These are phyloP conservation scores for Coregonus suidteri DNA, from an alignment of 2,797 vertebrate species.

Conservation along the genomic window DNA sequence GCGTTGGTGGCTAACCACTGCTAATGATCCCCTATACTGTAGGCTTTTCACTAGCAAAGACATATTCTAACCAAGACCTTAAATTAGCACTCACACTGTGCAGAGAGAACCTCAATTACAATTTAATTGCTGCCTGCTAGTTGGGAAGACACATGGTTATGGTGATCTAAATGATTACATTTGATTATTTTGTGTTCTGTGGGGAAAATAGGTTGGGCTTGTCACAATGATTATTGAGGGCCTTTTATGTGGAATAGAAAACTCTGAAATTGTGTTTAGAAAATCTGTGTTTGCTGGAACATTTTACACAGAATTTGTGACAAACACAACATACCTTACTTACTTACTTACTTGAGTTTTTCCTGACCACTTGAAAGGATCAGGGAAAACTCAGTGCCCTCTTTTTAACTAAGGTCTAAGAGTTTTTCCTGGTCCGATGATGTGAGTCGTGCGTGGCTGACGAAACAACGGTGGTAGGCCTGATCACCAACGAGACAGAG, in stretches of 20 bases:
- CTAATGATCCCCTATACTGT: conserved; percentile 53
- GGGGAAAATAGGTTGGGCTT: neutral
- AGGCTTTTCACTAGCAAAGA: conserved; percentile 41
- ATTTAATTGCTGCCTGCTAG: neutral
- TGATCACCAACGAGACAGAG: neutral
- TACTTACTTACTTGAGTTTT: too few species aligned
- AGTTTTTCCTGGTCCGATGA: too few species aligned
- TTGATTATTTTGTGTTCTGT: neutral
- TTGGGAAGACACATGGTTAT: neutral
- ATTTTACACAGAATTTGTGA: neutral
- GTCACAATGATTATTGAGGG: neutral
- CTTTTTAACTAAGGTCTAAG: neutral
- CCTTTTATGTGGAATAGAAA: neutral
- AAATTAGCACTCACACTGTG: conserved; percentile 2
- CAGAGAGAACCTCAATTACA: neutral
- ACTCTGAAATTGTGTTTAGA: neutral
- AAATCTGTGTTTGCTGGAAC: neutral
- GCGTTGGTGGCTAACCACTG: conserved; percentile 41
- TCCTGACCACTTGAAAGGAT: too few species aligned
- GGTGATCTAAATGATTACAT: neutral
- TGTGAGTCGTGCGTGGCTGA: too few species aligned
- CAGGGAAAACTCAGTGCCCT: neutral
- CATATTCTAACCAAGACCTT: conserved; percentile 27
- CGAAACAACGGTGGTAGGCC: too few species aligned
- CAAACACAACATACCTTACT: too few species aligned